phyloP scores from a whole-genome alignment of 2,888 invertebrate genomes.

The Pyrrhosoma nymphula region DNA sequence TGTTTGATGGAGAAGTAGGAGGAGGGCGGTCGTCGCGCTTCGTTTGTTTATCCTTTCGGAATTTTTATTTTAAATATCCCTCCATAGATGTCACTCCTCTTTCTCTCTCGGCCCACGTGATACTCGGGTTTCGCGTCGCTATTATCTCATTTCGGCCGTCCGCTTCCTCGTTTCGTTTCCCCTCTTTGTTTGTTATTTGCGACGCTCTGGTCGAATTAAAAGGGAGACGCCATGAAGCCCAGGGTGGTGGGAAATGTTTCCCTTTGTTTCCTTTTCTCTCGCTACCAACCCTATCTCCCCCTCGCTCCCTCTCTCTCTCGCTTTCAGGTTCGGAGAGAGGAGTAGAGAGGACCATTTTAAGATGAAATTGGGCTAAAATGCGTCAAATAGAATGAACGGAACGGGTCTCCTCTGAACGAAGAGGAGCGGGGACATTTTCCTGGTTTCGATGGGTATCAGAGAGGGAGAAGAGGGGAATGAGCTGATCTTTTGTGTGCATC shows the following conservation, averaged over 20 bases:
- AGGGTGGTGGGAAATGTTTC: constrained; percentile 22
- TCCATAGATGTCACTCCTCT: constrained; percentile 36
- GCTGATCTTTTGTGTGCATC: background rate
- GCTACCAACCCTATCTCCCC: background rate
- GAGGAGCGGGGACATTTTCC: background rate
- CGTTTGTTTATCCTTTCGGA: constrained; percentile 22
- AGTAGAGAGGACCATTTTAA: background rate
- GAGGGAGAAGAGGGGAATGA: background rate
- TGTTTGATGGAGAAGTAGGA: constrained; percentile 27
- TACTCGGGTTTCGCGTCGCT: constrained; percentile 28
- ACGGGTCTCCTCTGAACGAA: background rate
- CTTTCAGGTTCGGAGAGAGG: background rate
- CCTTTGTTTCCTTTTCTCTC: background rate
- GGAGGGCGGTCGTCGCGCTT: background rate
- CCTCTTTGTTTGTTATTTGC: constrained; percentile 39
- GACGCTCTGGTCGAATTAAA: constrained; percentile 23
- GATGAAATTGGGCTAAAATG: constrained; percentile 36
- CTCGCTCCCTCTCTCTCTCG: background rate
- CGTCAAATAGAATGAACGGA: constrained; percentile 16
- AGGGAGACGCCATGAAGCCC: background rate
- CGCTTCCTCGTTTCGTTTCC: constrained; percentile 14
- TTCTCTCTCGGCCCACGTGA: constrained; percentile 23
- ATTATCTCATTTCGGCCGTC: constrained; percentile 1
- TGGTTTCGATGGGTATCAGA: background rate
- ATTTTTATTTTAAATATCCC: constrained; percentile 36